Evolutionary conservation across 2,113 vertebrate genomes (phyloP), one percentile per base, ranked within the genome.

Genomic region (Alectura lathami): DNA sequence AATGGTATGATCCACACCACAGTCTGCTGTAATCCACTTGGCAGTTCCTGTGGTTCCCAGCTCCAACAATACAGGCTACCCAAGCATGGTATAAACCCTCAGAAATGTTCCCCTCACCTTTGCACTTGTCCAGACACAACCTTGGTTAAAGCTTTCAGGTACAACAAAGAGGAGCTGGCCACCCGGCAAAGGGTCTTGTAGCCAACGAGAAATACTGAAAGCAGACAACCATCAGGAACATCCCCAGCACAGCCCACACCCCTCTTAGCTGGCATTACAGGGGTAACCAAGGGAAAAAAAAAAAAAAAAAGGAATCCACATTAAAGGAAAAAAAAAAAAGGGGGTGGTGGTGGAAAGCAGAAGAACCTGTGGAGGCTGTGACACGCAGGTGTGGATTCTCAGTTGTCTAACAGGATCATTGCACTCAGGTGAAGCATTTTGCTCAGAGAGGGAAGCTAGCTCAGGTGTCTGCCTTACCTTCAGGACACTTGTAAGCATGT

Each of bases 331-430:
- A 62, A 24, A 62, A 26, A 27, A 30, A 59, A 62, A 62, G 7
- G 36, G n/a, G n/a, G n/a, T n/a, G n/a, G n/a, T n/a, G n/a, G n/a
- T n/a, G n/a, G n/a, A n/a, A n/a, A n/a, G 38, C 27, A 76, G 78
- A 77, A 91, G 81, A 67, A 29, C 26, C 51, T 90, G 53, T 36
- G 43, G 75, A 63, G 32, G 60, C 74, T 84, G 74, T 67, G 51
- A 64, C 30, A 20, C 13, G 9, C 59, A 18, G 75, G 16, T 67
- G n/a, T 83, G 30, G 42, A 40, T 86, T 36, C 45, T 88, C 40
- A 92, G 63, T 68, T 74, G 29, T 22, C 53, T 79, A 36, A 86
- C 53, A 36, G 3, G 14, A n/a, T 42, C 15, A 7, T 27, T 30
- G 38, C 36, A 32, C 30, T 72, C 40, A 72, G 73, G 16, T 67